phyloP scores from a whole-genome alignment of 2,113 vertebrate genomes.

The Prietella phreatophila region DNA sequence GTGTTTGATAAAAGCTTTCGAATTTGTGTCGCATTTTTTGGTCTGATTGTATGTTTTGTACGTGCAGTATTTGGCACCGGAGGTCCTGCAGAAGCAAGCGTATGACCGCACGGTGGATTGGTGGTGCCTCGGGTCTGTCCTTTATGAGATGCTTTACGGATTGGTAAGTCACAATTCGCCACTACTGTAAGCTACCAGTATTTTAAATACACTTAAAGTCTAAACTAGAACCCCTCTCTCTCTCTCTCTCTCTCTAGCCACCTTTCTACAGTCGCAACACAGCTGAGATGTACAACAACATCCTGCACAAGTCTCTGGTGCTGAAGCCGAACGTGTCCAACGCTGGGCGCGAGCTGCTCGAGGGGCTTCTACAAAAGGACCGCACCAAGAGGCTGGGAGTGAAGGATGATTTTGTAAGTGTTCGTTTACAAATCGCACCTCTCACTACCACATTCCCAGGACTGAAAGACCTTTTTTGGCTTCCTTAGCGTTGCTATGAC shows the following conservation, averaged over 20 bases:
- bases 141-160: slow-evolving; percentile 83
- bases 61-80: slow-evolving; percentile 76
- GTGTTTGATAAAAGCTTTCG: background rate
- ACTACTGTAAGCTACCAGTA: background rate
- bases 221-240: background rate
- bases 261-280: slow-evolving; percentile 82
- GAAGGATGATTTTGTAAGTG: slow-evolving; percentile 76
- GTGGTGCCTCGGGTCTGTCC: slow-evolving; percentile 81
- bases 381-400: slow-evolving; percentile 71
- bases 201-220: background rate
- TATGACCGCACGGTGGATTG: slow-evolving; percentile 81
- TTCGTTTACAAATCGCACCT: background rate
- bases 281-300: slow-evolving; percentile 82
- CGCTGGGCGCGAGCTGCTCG: slow-evolving; percentile 71
- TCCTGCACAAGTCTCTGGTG: slow-evolving; percentile 73
- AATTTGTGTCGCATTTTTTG: background rate
- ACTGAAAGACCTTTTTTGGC: background rate
- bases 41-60: background rate
- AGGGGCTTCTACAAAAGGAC: slow-evolving; percentile 79
- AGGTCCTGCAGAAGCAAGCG: slow-evolving; percentile 80
- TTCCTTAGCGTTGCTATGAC: background rate
- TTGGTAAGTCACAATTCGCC: slow-evolving; percentile 65
- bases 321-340: slow-evolving; percentile 79
- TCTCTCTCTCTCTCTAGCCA: slow-evolving; percentile 61
- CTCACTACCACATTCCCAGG: background rate